Conservation (phyloP, 1,140 invertebrate genomes). For the Papilio helenus region DNA sequence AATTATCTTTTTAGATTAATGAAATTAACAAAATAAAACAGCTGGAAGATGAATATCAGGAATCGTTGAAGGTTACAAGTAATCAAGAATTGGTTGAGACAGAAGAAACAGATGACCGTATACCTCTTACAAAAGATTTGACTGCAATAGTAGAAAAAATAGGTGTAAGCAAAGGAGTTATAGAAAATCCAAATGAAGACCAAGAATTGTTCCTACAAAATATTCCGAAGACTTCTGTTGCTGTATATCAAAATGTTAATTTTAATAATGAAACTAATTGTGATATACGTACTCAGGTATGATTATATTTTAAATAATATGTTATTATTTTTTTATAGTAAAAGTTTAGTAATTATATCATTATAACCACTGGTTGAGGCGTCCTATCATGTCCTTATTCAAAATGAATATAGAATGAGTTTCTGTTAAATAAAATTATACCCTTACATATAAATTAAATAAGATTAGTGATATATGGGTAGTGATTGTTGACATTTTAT, state of each 20-base stretch:
- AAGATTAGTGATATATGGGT: background rate
- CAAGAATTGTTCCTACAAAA: slow-evolving; percentile 77
- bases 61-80: slow-evolving; percentile 62
- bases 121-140: slow-evolving; percentile 84
- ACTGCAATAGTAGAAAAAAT: slow-evolving; percentile 83
- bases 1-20: slow-evolving; percentile 61
- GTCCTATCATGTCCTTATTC: too few relatives aligned
- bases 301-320: slow-evolving; percentile 30
- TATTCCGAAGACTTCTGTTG: slow-evolving; percentile 79
- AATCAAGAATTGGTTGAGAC: slow-evolving; percentile 42
- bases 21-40: slow-evolving; percentile 75
- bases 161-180: slow-evolving; percentile 61
- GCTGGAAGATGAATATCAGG: slow-evolving; percentile 72
- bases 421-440: too few relatives aligned
- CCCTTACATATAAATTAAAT: background rate
- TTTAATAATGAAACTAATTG: slow-evolving; percentile 56
- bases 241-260: slow-evolving; percentile 81
- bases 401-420: too few relatives aligned
- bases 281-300: slow-evolving; percentile 80
- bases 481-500: background rate
- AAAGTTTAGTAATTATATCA: too few relatives aligned
- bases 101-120: slow-evolving; percentile 72
- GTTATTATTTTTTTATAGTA: background rate
- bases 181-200: slow-evolving; percentile 50
- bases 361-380: too few relatives aligned